Evolutionary conservation across 2,113 vertebrate genomes (phyloP).

Genomic region (Nycticebus coucang): DNA sequence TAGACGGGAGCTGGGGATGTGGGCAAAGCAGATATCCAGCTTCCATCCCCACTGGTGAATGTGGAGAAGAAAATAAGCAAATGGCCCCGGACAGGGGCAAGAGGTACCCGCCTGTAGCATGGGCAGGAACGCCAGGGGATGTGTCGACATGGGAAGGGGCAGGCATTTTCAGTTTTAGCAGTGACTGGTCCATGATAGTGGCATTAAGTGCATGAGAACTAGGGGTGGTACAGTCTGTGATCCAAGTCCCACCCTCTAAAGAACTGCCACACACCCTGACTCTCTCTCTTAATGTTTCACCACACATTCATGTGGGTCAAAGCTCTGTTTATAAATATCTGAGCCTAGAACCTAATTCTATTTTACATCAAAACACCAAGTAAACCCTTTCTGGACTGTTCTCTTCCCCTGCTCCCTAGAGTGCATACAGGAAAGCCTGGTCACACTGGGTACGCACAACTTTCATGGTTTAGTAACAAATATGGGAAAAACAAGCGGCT

Average conservation of each 20-base stretch:
- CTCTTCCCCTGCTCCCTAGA: background rate
- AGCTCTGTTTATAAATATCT: slow-evolving; percentile 12
- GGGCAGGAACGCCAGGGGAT: too few relatives aligned
- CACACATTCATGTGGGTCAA: background rate
- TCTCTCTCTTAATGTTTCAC: background rate
- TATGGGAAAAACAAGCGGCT: background rate
- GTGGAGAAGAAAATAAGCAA: background rate
- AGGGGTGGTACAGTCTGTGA: background rate
- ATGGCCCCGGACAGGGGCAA: background rate
- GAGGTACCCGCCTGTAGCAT: background rate
- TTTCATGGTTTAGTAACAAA: background rate
- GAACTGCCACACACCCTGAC: background rate
- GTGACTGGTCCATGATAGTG: background rate
- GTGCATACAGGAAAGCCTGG: background rate
- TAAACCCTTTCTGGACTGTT: background rate
- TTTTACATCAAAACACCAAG: background rate
- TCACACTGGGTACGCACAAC: background rate
- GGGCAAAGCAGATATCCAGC: background rate
- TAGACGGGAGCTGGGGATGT: background rate
- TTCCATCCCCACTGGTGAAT: background rate
- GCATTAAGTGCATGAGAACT: background rate
- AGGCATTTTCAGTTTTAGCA: background rate
- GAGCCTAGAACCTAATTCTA: background rate
- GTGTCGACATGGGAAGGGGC: background rate
- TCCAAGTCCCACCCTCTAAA: background rate